Percentiles rank a stretch among this genome's conserved stretches.
These are phyloP conservation scores for Paracanthobrama guichenoti DNA, from an alignment of 2,113 vertebrate species.

Conservation along the genomic window DNA sequence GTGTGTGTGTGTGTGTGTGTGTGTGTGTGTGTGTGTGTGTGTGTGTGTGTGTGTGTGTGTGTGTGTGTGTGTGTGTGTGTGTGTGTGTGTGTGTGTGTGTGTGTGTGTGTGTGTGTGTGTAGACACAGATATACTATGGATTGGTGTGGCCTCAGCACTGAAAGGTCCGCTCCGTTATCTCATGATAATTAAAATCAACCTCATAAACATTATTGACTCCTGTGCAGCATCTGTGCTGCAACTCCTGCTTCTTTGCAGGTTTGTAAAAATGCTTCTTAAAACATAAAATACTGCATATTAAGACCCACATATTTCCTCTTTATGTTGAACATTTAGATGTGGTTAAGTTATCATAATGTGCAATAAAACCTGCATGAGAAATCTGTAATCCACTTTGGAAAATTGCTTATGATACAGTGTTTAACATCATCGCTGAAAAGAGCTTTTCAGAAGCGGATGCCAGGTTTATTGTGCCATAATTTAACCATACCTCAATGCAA, in stretches of 20 bases:
- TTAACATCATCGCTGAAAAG: slow-evolving; percentile 77
- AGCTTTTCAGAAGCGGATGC: slow-evolving; percentile 74
- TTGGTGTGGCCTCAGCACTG: slow-evolving; percentile 70
- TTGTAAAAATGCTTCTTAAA: slow-evolving; percentile 76
- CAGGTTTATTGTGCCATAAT: slow-evolving; percentile 85
- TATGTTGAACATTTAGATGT: slow-evolving; percentile 81
- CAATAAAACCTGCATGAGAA: slow-evolving; percentile 81
- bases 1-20: neutral
- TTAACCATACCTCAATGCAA: slow-evolving; percentile 91
- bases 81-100: neutral
- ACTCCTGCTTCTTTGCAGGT: slow-evolving; percentile 70
- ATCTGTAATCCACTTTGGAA: slow-evolving; percentile 84
- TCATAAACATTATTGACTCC: slow-evolving; percentile 81
- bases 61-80: slow-evolving; percentile 7
- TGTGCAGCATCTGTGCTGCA: slow-evolving; percentile 68
- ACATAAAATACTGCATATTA: slow-evolving; percentile 80
- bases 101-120: slow-evolving; percentile 48
- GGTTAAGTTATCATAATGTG: slow-evolving; percentile 83
- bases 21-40: slow-evolving; percentile 49
- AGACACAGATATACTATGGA: slow-evolving; percentile 72
- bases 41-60: slow-evolving; percentile 49
- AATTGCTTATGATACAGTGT: slow-evolving; percentile 79
- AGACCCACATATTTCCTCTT: slow-evolving; percentile 77
- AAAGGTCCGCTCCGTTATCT: slow-evolving; percentile 77
- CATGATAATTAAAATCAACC: slow-evolving; percentile 81